Base-by-base conservation (phyloP, 2,888 invertebrate species). In the Rotaria sp. region DNA sequence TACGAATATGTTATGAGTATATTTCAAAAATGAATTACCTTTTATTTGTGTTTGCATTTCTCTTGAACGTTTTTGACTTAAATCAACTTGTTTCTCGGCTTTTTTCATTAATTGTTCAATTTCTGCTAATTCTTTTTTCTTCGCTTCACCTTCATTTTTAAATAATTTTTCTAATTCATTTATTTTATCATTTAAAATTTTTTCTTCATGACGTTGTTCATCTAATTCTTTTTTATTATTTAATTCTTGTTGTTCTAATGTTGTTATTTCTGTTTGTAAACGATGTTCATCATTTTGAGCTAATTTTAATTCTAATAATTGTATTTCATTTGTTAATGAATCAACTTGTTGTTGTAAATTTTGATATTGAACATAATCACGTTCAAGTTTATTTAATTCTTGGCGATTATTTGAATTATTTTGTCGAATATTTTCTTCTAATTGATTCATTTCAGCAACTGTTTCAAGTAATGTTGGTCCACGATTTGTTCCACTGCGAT, bases 381-480 rank as follows among this genome's bases (percentile, higher is more conserved):
- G 41, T 80, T 80, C 80, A 15, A 80, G 45, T 45, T 80, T 80
- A 15, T 10, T 41, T 45, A 80, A 80, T 45, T 80, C 80, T 45
- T 41, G 45, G 13, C 45, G 41, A 45, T n/a, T 45, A 45, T 80
- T 41, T n/a, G 45, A 45, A 80, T 80, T 80, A 35, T 67, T 38
- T 35, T 67, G 67, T 35, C 67, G 35, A 38, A 67, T 67, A 67
- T 35, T 89, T 26, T 94, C 94, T n/a, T 91, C 92, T 85, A 30
- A 84, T 48, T 85, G 67, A 24, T 74, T 67, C 21, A 85, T 74
- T 50, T 85, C 87, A 48, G 41, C 50, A n/a, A 85, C 67, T 45
- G 38, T 67, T 45, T 41, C 59, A 38, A 85, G 38, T 50, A 87
- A 74, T 52, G 67, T 84, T 24, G 85, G 38, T 84, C 67, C 35